Evolutionary conservation across 2,797 vertebrate species (phyloP), one percentile per base, ranked within the genome.

Genomic region (Trachurus trachurus): DNA sequence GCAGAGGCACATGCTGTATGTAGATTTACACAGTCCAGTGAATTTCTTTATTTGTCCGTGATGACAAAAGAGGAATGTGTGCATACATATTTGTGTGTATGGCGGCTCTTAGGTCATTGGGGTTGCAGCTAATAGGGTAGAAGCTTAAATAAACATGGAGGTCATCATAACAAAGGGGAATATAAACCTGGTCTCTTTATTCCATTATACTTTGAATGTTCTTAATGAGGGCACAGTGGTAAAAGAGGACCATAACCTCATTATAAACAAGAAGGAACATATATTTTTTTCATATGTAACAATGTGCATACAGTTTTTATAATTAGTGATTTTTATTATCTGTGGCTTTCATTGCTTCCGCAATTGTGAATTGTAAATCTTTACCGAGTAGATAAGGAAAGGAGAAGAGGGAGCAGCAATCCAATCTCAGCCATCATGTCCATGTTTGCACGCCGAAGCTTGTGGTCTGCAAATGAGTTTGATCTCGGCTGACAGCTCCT

Each of bases 401-500:
- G 66, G 59, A 64, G 22, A 67, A 71, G 37, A 47, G 53, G 64
- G 42, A 65, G 72, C 58, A 74, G 63, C 80, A 83, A 68, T 85
- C 76, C 81, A 86, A 79, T 90, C 76, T 73, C 66, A 58, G 58
- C 67, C 50, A 58, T 13, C 21, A 78, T 81, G 82, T 76, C 79
- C 73, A 77, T 61, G 80, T 91, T 89, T 88, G 83, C 87, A 86
- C 21, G 53, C 71, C 47, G 9, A 76, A 82, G 89, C 92, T 90
- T 89, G 90, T 89, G 89, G 87, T 89, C 78, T 71, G 84, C 89
- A 90, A 91, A 93, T 94, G 88, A 94, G 88, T 91, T 91, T 93
- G 88, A 95, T 94, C 86, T 80, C 50, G 21, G 86, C 89, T 93
- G 93, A 94, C 94, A 95, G 93, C 90, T 91, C 79, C 70, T 74